These are phyloP conservation scores for Melanotaenia parkinsoni DNA, from an alignment of 2,797 vertebrate genomes.

Conservation along the genomic window DNA sequence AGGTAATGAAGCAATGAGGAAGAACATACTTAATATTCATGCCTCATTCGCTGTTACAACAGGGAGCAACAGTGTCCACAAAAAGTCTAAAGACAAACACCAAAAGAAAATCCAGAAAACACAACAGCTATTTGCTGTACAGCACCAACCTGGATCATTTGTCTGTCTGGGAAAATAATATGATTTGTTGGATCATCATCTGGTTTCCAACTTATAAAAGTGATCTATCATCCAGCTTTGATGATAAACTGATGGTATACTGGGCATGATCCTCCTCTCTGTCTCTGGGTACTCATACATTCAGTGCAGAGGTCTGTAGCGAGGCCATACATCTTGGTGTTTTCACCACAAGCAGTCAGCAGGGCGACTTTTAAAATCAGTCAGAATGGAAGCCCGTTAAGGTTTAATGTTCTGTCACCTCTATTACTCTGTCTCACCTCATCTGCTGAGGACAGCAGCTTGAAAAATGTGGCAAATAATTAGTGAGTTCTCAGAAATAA, in stretches of 20 bases:
- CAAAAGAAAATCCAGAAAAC: neutral
- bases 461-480: conserved; percentile 59
- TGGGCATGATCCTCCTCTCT: neutral
- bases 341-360: conserved; percentile 15
- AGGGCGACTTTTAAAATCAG: conserved; percentile 21
- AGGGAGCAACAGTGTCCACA: conserved; percentile 5
- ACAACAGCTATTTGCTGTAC: neutral
- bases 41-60: conserved; percentile 41
- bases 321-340: conserved; percentile 6
- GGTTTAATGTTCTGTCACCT: conserved; percentile 49
- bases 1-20: conserved; percentile 52
- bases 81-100: conserved; percentile 20
- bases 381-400: conserved; percentile 25
- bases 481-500: conserved; percentile 57
- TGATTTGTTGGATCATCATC: neutral
- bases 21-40: conserved; percentile 41
- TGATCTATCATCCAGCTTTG: conserved; percentile 1
- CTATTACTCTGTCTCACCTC: conserved; percentile 34
- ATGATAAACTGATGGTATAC: conserved; percentile 8
- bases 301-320: conserved; percentile 4
- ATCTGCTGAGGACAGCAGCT: conserved; percentile 31
- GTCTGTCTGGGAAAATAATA: conserved; percentile 3
- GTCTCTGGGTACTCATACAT: conserved; percentile 7
- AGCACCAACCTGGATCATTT: neutral
- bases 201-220: conserved; percentile 1